phyloP scores from a whole-genome alignment of 2,888 invertebrate species.

The Cosmia trapezina region DNA sequence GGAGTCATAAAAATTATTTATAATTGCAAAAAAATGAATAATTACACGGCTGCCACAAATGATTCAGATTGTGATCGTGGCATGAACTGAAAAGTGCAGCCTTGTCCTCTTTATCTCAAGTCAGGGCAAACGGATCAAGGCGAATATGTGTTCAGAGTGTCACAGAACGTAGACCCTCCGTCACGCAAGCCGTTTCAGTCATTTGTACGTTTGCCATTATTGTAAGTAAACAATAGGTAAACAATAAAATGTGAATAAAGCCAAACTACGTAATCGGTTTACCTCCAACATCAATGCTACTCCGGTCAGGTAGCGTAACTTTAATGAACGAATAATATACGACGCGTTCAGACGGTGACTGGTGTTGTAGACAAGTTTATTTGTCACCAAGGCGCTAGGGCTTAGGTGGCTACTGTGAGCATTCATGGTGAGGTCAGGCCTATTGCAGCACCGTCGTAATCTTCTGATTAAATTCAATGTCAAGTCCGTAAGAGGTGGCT shows the following conservation, averaged over 20 bases:
- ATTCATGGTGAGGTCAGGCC: slow-evolving; percentile 44
- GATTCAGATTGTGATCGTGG: slow-evolving; percentile 78
- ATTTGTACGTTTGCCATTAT: slow-evolving; percentile 41
- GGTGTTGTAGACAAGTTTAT: slow-evolving; percentile 6
- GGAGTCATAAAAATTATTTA: slow-evolving; percentile 54
- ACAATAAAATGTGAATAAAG: slow-evolving; percentile 36
- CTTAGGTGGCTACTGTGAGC: slow-evolving; percentile 15
- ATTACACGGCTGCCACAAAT: slow-evolving; percentile 72
- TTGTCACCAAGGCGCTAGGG: slow-evolving; percentile 41
- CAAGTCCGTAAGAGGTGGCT: slow-evolving; percentile 69
- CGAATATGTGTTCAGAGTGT: slow-evolving; percentile 70
- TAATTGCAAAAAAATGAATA: slow-evolving; percentile 72
- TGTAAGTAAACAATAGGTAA: slow-evolving; percentile 35
- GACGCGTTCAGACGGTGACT: slow-evolving; percentile 14
- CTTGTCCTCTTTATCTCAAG: slow-evolving; percentile 82
- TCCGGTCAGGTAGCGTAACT: slow-evolving; percentile 43
- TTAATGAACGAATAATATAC: slow-evolving; percentile 43
- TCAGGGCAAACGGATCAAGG: slow-evolving; percentile 83
- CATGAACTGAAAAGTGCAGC: slow-evolving; percentile 82
- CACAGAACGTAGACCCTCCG: slow-evolving; percentile 70
- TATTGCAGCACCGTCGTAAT: slow-evolving; percentile 64
- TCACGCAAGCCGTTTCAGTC: slow-evolving; percentile 69
- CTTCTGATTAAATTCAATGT: slow-evolving; percentile 74
- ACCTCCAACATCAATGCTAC: slow-evolving; percentile 57
- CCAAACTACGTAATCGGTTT: slow-evolving; percentile 46